Evolutionary conservation across 2,113 vertebrate species (phyloP), one percentile per base, ranked within the genome.

Genomic region (Strigops habroptila): DNA sequence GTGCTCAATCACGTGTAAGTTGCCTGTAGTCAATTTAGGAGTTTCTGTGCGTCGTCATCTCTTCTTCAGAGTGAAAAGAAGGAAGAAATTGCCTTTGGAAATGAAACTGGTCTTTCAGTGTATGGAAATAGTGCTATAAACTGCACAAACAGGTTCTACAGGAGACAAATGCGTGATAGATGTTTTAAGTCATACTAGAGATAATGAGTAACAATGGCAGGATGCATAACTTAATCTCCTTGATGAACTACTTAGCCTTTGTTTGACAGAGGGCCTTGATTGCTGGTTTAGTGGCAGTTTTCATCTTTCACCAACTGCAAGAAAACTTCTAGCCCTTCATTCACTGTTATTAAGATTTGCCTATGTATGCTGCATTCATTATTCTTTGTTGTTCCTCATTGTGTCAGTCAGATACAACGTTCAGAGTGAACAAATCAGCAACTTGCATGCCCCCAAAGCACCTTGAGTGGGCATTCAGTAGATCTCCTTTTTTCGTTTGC

Each of bases 341-440:
- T 92, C 80, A 81, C 67, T 96, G 55, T 86, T 88, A n/a, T 12
- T 93, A 84, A 88, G 57, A 86, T 49, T 83, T 88, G 63, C 52
- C 94, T 96, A 48, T 48, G 52, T 95, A 24, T 76, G 88, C 62
- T 92, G 75, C 73, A n/a, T 97, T 94, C 93, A 48, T 90, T 88
- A 65, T 68, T 89, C 95, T 89, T 94, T 76, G 55, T 92, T 80
- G 70, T 94, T 97, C 94, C 67, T 96, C 81, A 71, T 97, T 91
- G 91, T 44, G 31, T 97, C 87, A 90, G 91, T 94, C 92, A 97
- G 94, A 75, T 94, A 49, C 48, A 63, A 43, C 0, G 4, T 84
- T 88, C 75, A 74, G 91, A 86, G 81, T 88, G 75, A 95, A 91
- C 79, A 70, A 73, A 92, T 67, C 78, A 77, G 90, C 68, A 65